phyloP scores from a whole-genome alignment of 1,140 invertebrate genomes.

The Lasioglossum albipes region DNA sequence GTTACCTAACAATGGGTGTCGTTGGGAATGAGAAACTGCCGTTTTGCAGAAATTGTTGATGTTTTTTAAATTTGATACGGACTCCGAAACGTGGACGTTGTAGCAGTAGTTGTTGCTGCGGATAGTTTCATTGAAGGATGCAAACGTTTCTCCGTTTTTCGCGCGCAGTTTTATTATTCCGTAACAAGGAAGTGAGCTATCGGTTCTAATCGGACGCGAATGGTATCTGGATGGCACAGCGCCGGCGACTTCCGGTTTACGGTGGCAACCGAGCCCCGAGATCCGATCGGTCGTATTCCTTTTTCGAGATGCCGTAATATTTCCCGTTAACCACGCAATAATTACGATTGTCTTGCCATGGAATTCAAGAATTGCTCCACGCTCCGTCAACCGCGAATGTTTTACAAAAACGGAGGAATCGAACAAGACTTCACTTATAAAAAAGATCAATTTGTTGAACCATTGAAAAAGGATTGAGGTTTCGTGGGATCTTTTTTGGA shows the following conservation, averaged over 20 bases:
- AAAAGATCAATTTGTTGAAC: too few relatives aligned
- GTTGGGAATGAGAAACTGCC: too few relatives aligned
- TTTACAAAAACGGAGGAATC: neutral
- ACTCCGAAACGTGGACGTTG: too few relatives aligned
- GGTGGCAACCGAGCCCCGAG: slow-evolving; percentile 5
- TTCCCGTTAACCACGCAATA: slow-evolving; percentile 32
- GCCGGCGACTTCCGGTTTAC: slow-evolving; percentile 48
- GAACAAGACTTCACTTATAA: neutral
- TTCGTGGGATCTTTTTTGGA: too few relatives aligned
- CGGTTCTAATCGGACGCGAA: slow-evolving; percentile 49
- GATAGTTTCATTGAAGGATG: neutral
- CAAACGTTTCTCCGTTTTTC: neutral
- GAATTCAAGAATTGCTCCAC: neutral
- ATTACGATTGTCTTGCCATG: neutral
- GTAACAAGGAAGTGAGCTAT: slow-evolving; percentile 51
- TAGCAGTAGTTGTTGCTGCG: neutral
- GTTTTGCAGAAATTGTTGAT: neutral
- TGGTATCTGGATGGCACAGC: slow-evolving; percentile 48
- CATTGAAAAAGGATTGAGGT: too few relatives aligned
- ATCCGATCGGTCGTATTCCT: slow-evolving; percentile 22
- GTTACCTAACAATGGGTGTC: too few relatives aligned
- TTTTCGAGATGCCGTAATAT: slow-evolving; percentile 43
- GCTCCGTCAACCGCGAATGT: neutral
- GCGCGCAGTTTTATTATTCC: neutral
- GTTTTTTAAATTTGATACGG: neutral